These are phyloP conservation scores for Rhizoglyphus robini DNA, from an alignment of 1,140 invertebrate genomes.

Conservation along the genomic window DNA sequence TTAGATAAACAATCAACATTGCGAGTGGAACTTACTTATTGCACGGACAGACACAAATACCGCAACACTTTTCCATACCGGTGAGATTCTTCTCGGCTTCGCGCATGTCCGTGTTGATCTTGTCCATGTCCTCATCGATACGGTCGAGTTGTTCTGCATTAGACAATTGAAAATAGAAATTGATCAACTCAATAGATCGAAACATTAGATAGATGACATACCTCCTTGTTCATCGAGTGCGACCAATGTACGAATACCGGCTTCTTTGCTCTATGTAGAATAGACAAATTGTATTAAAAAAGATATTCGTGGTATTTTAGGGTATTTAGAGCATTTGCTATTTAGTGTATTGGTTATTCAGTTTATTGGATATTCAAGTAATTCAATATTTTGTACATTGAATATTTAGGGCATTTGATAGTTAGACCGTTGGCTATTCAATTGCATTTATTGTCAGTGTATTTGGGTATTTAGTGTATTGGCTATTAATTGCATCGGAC, in stretches of 20 bases:
- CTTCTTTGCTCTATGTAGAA: constrained; percentile 28
- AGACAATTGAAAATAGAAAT: constrained; percentile 6
- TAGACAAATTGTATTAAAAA: background rate
- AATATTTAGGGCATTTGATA: no score
- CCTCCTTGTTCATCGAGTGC: constrained; percentile 29
- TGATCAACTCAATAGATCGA: background rate
- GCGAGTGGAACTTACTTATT: constrained; percentile 12
- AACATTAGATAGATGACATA: background rate
- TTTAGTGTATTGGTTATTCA: no score
- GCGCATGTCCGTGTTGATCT: constrained; percentile 97
- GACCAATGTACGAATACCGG: constrained; percentile 30
- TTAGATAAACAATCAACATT: background rate
- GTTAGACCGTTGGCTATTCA: no score
- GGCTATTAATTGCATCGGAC: no score
- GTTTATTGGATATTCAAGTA: no score
- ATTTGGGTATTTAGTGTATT: no score
- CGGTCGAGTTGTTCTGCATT: constrained; percentile 88
- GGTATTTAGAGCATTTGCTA: background rate
- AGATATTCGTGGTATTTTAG: background rate
- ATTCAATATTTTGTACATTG: no score
- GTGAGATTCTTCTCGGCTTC: constrained; percentile 98
- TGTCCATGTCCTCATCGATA: constrained; percentile 98
- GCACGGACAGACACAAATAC: constrained; percentile 43
- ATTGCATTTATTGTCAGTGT: no score
- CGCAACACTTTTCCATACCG: constrained; percentile 99